Percentiles rank a stretch among this genome's conserved stretches.
phyloP scores from a whole-genome alignment of 1,140 invertebrate species.

The Drosophila navojoa region DNA sequence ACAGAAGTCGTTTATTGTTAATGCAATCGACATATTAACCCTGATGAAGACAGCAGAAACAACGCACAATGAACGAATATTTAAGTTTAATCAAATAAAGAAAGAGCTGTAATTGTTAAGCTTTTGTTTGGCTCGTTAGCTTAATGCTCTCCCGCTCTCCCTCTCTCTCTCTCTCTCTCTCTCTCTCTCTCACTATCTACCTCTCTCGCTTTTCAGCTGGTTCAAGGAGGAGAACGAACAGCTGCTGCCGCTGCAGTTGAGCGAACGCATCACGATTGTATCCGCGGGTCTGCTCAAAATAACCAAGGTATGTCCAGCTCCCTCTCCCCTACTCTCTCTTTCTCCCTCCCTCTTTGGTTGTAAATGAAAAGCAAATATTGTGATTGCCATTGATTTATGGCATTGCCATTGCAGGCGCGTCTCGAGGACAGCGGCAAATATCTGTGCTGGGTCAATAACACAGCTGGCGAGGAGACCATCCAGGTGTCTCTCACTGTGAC shows the following conservation, averaged over 20 bases:
- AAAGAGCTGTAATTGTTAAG: neutral
- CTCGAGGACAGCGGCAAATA: constrained; percentile 92
- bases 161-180: constrained; percentile 8
- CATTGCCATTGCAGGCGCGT: constrained; percentile 84
- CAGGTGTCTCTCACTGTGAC: constrained; percentile 91
- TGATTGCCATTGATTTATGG: constrained; percentile 78
- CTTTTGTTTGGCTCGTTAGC: constrained; percentile 45
- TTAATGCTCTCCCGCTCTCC: constrained; percentile 13
- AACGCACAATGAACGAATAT: neutral
- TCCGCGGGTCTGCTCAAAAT: constrained; percentile 87
- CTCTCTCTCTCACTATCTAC: no score
- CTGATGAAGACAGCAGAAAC: constrained; percentile 56
- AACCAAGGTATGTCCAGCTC: constrained; percentile 84
- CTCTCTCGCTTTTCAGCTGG: constrained; percentile 85
- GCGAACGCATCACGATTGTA: constrained; percentile 86
- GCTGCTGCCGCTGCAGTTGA: constrained; percentile 86
- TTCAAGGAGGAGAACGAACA: constrained; percentile 89
- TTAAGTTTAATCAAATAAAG: constrained; percentile 11
- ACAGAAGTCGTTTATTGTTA: constrained; percentile 55
- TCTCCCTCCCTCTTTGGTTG: neutral
- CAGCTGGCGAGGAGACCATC: constrained; percentile 92
- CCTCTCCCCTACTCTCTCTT: neutral
- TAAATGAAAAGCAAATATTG: constrained; percentile 53
- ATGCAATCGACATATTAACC: constrained; percentile 68
- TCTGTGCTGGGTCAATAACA: constrained; percentile 94